A percentile compares a stretch with the other conserved stretches of the same genome.
phyloP scores from a whole-genome alignment of 1,140 invertebrate species.

The Bursaphelenchus mucronatus region DNA sequence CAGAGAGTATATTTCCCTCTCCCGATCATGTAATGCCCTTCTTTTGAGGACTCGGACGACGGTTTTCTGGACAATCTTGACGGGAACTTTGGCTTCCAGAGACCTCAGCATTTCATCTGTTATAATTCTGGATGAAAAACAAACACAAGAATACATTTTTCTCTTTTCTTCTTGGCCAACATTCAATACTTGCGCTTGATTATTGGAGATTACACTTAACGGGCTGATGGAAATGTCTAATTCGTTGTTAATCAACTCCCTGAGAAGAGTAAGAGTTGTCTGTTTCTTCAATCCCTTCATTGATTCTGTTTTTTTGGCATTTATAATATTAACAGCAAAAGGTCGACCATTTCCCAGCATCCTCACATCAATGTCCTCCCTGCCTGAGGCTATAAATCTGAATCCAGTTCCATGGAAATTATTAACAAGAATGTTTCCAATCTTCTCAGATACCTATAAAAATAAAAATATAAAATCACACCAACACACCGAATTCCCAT shows the following conservation, averaged over 20 bases:
- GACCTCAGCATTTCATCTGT: conserved; percentile 29
- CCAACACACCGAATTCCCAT: conserved; percentile 20
- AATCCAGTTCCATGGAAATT: conserved; percentile 35
- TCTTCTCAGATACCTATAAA: conserved; percentile 53
- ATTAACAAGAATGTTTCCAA: conserved; percentile 33
- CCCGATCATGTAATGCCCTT: conserved; percentile 52
- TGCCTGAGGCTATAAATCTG: conserved; percentile 47
- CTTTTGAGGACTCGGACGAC: conserved; percentile 57
- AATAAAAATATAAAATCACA: conserved; percentile 10
- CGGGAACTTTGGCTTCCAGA: conserved; percentile 37
- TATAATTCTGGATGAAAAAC: conserved; percentile 47
- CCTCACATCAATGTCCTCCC: conserved; percentile 53
- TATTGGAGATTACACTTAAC: conserved; percentile 35
- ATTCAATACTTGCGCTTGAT: conserved; percentile 43
- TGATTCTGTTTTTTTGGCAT: conserved; percentile 25
- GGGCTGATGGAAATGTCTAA: conserved; percentile 41
- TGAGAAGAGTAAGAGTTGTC: conserved; percentile 22
- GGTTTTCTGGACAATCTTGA: conserved; percentile 54
- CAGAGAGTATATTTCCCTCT: conserved; percentile 47
- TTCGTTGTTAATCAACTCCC: conserved; percentile 31
- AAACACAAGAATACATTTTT: conserved; percentile 56
- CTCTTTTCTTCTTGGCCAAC: conserved; percentile 56
- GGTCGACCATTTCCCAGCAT: conserved; percentile 61
- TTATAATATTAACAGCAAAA: conserved; percentile 53
- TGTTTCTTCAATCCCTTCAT: conserved; percentile 5